Conservation (phyloP, 2,797 vertebrate species). For the Sus cebifrons region DNA sequence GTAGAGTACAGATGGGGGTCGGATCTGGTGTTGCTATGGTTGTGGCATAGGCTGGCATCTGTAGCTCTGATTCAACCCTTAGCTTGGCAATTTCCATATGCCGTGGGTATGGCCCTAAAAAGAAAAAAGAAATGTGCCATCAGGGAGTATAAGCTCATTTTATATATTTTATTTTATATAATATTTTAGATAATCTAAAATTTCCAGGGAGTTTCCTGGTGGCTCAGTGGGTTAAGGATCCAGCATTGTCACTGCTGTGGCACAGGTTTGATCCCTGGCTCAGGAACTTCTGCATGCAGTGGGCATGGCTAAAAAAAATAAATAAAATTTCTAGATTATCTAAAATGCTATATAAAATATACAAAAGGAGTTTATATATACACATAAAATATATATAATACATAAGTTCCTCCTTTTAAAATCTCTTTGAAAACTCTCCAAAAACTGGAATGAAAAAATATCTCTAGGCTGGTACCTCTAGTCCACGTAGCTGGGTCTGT, state of each 20-base stretch:
- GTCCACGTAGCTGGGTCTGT: conserved; percentile 96
- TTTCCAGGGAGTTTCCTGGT: not conserved
- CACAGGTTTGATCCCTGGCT: too few relatives aligned
- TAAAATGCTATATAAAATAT: not conserved
- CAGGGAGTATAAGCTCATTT: not conserved
- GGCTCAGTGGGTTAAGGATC: too few relatives aligned
- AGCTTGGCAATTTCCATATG: too few relatives aligned
- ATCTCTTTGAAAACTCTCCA: not conserved
- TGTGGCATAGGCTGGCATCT: too few relatives aligned
- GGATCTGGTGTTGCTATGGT: too few relatives aligned
- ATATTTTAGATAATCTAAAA: not conserved
- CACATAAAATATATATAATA: not conserved
- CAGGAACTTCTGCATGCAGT: too few relatives aligned
- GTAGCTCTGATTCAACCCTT: too few relatives aligned
- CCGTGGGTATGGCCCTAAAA: too few relatives aligned
- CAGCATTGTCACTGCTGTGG: too few relatives aligned
- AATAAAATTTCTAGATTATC: not conserved
- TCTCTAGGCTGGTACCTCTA: conserved; percentile 92
- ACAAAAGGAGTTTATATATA: not conserved
- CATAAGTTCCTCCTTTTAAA: not conserved
- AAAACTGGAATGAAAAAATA: not conserved
- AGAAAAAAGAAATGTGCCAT: not conserved
- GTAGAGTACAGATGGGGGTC: too few relatives aligned
- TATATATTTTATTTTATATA: not conserved
- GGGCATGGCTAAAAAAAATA: too few relatives aligned